Evolutionary conservation across 35 echinoderm and acorn worm genomes (phyloP).

Genomic region (Ptychodera flava): DNA sequence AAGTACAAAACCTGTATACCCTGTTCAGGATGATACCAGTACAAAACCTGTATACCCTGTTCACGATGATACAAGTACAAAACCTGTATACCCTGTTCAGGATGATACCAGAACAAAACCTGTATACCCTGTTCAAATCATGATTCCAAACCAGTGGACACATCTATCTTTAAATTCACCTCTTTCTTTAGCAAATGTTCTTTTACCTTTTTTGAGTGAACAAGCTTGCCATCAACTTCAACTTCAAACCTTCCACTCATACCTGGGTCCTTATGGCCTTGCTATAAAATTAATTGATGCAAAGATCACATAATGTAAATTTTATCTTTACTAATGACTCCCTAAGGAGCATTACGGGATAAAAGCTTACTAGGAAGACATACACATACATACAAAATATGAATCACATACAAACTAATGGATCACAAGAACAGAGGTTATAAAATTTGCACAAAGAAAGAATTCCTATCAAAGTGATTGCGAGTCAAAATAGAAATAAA

Average conservation of each 20-base stretch:
- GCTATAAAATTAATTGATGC: not conserved
- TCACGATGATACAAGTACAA: not conserved
- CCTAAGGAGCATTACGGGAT: too few relatives aligned
- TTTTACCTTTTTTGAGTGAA: slow-evolving; percentile 39
- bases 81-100: not conserved
- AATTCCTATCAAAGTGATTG: too few relatives aligned
- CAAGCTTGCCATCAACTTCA: slow-evolving; percentile 25
- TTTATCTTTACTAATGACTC: too few relatives aligned
- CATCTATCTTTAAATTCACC: not conserved
- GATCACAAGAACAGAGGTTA: too few relatives aligned
- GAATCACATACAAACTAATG: too few relatives aligned
- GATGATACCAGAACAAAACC: not conserved
- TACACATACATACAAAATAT: too few relatives aligned
- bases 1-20: not conserved
- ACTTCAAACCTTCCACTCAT: slow-evolving; percentile 34
- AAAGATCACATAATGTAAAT: not conserved
- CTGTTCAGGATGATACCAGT: not conserved
- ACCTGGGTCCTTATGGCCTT: slow-evolving; percentile 7
- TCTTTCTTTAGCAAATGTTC: too few relatives aligned
- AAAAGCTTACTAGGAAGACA: too few relatives aligned
- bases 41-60: not conserved
- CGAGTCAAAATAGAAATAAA: too few relatives aligned
- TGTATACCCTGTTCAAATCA: not conserved
- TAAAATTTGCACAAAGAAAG: too few relatives aligned
- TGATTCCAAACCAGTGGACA: not conserved